Base-by-base conservation (phyloP, 2,888 invertebrate genomes). In the Liopterus haemorrhoidalis region DNA sequence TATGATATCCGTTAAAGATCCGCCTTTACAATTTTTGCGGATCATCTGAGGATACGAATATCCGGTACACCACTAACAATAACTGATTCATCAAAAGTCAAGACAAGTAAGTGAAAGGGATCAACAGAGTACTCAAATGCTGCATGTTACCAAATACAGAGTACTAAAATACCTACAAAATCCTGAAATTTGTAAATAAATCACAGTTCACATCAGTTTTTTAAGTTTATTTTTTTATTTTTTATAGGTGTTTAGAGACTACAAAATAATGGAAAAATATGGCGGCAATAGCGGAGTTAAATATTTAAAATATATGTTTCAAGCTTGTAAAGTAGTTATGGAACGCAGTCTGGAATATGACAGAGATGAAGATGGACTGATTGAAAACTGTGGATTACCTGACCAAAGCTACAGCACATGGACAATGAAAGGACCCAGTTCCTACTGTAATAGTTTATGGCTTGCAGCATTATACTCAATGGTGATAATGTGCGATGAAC, bases 391-490 rank as follows among this genome's bases (percentile, higher is more conserved):
- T 27, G 87, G 86, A 44, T 77, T 76, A 61, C 88, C 93, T 0
- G 95, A 95, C 70, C 93, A 95, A 68, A 91, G 91, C 0, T 91
- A 81, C 62, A 94, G 95, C 63, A 80, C 85, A 1, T 95, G 95
- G 94, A 78, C 84, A 36, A 92, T 94, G 88, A 76, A 78, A 4
- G 94, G 94, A 1, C 81, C 89, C 62, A 93, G 93, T 69, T 86
- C 94, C 0, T 95, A 95, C 67, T 94, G 94, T 69, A 86, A 90
- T 18, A 85, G 93, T 2, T 71, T 95, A 33, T 95, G 93, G 92
- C 67, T 95, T 42, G 89, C 87, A 0, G 81, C 89, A 0, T 58
- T 88, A 31, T 76, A 78, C 54, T 77, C 76, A 3, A 79, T 85
- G 64, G 68, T 74, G 2, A 69, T 74, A 43, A 85, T 88, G 74